These are phyloP conservation scores for Eulithis prunata DNA, from an alignment of 2,888 invertebrate species.

Conservation along the genomic window DNA sequence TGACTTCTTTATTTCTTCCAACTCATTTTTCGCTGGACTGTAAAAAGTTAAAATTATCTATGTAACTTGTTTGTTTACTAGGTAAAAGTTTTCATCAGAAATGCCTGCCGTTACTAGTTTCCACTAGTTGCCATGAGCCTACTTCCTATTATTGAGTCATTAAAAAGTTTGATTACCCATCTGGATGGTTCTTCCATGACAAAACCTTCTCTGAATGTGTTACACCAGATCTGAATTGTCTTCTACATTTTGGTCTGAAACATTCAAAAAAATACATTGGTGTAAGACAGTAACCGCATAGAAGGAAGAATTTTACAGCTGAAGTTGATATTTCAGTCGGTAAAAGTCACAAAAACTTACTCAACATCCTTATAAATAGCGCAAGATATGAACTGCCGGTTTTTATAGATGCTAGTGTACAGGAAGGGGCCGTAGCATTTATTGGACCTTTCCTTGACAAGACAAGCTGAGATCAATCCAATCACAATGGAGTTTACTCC, in stretches of 20 bases:
- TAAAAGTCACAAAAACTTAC: slow-evolving; percentile 48
- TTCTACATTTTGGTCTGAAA: slow-evolving; percentile 68
- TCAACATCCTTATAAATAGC: slow-evolving; percentile 71
- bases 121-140: too few relatives aligned
- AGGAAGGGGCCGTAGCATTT: slow-evolving; percentile 76
- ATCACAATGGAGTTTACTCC: slow-evolving; percentile 65
- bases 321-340: too few relatives aligned
- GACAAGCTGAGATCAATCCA: slow-evolving; percentile 74
- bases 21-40: slow-evolving; percentile 65
- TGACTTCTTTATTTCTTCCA: slow-evolving; percentile 39
- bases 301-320: too few relatives aligned
- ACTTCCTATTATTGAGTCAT: neutral
- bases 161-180: slow-evolving; percentile 56
- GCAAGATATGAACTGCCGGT: slow-evolving; percentile 72
- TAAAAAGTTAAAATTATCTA: slow-evolving; percentile 3
- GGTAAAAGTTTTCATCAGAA: too few relatives aligned
- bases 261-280: neutral
- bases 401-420: slow-evolving; percentile 73
- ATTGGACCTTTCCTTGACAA: slow-evolving; percentile 69
- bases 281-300: too few relatives aligned
- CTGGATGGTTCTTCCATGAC: slow-evolving; percentile 71
- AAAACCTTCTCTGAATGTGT: slow-evolving; percentile 65
- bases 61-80: neutral
- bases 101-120: too few relatives aligned
- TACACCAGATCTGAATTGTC: slow-evolving; percentile 71